phyloP scores from a whole-genome alignment of 30 jellyfish, hydroid and myxozoan genomes.

The Pelagia noctiluca region DNA sequence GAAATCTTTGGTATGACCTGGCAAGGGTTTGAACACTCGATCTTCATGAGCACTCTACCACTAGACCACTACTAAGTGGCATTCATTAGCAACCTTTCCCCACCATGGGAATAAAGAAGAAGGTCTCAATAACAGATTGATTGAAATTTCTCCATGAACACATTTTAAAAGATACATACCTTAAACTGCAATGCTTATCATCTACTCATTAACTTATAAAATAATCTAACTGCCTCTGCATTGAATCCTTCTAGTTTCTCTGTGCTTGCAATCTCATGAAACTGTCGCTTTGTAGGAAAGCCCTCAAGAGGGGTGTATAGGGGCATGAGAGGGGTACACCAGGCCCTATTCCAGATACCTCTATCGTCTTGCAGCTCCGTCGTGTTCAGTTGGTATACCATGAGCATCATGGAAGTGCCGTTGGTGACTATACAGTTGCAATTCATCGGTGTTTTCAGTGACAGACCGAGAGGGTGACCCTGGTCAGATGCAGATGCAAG shows the following conservation, averaged over 20 bases:
- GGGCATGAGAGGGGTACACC: conserved; percentile 71
- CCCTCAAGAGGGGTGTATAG: conserved; percentile 54
- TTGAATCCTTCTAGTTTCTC: conserved; percentile 45
- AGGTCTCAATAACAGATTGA: too few relatives aligned
- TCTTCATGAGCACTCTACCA: too few relatives aligned
- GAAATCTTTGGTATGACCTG: too few relatives aligned
- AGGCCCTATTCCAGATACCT: conserved; percentile 91
- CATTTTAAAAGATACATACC: conserved; percentile 6
- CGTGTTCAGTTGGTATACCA: conserved; percentile 88
- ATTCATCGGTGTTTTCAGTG: conserved; percentile 70
- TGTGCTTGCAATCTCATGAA: conserved; percentile 45
- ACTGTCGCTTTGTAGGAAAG: conserved; percentile 53
- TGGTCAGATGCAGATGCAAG: conserved; percentile 74
- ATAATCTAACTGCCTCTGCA: conserved; percentile 46
- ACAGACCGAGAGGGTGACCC: conserved; percentile 76
- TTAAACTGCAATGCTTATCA: too few relatives aligned
- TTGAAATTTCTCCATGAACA: not conserved
- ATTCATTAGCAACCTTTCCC: too few relatives aligned
- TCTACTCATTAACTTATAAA: conserved; percentile 42
- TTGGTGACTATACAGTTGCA: conserved; percentile 80
- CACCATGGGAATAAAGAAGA: too few relatives aligned
- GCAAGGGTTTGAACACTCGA: too few relatives aligned
- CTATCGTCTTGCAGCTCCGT: conserved; percentile 71
- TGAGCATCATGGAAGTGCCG: conserved; percentile 73
- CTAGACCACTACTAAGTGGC: too few relatives aligned